A percentile compares a stretch with the other conserved stretches of the same genome.
Evolutionary conservation across 2,113 vertebrate species (phyloP).

Genomic region (Poecilia latipinna): DNA sequence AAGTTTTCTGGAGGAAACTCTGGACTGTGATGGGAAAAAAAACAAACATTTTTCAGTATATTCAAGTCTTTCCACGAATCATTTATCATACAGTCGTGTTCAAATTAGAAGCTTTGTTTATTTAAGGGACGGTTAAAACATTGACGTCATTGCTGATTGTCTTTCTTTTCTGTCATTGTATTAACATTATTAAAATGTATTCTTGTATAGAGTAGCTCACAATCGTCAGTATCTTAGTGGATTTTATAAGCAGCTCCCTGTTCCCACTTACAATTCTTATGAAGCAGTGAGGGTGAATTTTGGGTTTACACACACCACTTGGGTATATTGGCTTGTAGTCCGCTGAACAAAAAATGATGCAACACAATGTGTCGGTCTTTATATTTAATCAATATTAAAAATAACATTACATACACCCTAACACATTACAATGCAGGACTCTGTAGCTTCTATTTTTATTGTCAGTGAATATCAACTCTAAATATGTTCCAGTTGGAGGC

Average conservation of each 20-base stretch:
- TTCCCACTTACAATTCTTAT: not conserved
- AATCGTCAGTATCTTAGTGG: not conserved
- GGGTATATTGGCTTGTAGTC: no score
- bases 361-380: no score
- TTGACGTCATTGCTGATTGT: no score
- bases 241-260: not conserved
- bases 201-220: no score
- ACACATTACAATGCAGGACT: not conserved
- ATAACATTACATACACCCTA: no score
- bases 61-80: not conserved
- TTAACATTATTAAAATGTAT: no score
- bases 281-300: not conserved
- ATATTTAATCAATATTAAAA: not conserved
- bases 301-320: not conserved
- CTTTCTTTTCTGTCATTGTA: no score
- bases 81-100: not conserved
- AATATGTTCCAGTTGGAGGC: not conserved
- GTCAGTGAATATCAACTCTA: no score
- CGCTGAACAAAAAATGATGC: no score
- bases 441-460: not conserved
- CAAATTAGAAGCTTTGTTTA: not conserved
- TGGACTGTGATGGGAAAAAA: no score
- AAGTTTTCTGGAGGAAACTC: no score
- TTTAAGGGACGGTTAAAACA: not conserved
- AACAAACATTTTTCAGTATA: no score